Evolutionary conservation across 2,888 invertebrate genomes (phyloP), one percentile per base, ranked within the genome.

Genomic region (Cheilosia variabilis): DNA sequence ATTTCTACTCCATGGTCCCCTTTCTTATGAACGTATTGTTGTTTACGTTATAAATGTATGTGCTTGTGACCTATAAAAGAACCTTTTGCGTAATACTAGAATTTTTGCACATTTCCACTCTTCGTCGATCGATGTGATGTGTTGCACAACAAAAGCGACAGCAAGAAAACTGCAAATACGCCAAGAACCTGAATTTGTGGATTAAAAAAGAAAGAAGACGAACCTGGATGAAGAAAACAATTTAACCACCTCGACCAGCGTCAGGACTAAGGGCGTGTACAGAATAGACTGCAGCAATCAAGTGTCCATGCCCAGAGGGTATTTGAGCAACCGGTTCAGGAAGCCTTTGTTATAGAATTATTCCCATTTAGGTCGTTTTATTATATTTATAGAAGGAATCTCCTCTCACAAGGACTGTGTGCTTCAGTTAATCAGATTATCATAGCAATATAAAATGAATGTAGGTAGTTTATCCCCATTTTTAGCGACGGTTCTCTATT

Each of bases 21-120:
- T 60, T 53, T 53, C 45, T 19, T 31, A 43, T 47, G 4, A 7
- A 15, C 34, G 17, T 41, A 37, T 60, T 34, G 37, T 6, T 34
- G 37, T 19, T 24, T 13, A 62, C 41, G 19, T 47, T 47, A 68
- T 43, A 52, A 65, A 27, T 69, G 63, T 65, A 53, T 57, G 87
- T 68, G 58, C 88, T 83, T 88, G 88, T 89, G 89, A 89, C 89
- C 89, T 88, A 89, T 77, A 88, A 88, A 47, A 89, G 88, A 88
- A 87, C 88, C 87, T 88, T 84, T 89, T 88, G 88, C 88, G 88
- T 88, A 88, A 88, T 83, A 81, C 76, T 82, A 77, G 78, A 34
- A 79, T 75, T 81, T 81, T 78, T 80, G 77, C 78, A 81, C 79
- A 76, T 57, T 60, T 72, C 58, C 22, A 52, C 15, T 52, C 22